Evolutionary conservation across 1,140 invertebrate species (phyloP), one percentile per base, ranked within the genome.

Genomic region (Drosophila pallidifrons): DNA sequence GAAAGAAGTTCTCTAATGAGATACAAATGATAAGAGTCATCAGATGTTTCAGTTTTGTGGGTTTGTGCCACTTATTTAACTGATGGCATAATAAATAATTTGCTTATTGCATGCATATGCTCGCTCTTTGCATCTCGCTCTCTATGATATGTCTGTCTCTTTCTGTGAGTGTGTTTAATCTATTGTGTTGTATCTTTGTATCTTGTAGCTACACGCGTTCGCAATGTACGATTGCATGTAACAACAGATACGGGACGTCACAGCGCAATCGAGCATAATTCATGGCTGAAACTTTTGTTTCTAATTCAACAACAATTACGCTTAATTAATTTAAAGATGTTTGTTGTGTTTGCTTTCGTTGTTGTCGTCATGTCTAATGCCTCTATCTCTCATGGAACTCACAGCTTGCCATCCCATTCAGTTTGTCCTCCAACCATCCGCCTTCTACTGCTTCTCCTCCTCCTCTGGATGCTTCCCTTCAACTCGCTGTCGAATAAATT

Each of bases 271-370:
- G 65, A 38, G 35, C 80, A 82, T 88, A 87, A 87, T 82, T 87
- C 83, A 83, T 77, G 74, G 70, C 79, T 63, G 70, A 64, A 90
- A 85, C 86, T 85, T 81, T 89, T 89, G 85, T 89, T 89, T 89
- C 86, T 71, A 89, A 89, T 89, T 90, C 81, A 67, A 75, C 83
- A 55, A 88, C 85, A 89, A 89, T 89, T 89, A 90, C 81, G 75
- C 85, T 89, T 89, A 89, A 89, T 89, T 89, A 89, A 89, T 89
- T 89, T 89, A 89, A 90, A 89, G 85, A 85, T 89, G 85, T 85
- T 88, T 78, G 68, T 28, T 45, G 64, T 54, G 64, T 54, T 60
- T 54, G 49, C 13, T 60, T 38, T 57, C 35, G 38, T 76, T 61
- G 74, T 76, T 61, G 74, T 30, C 35, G 54, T 66, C 59, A 68